Evolutionary conservation across 1,140 invertebrate genomes (phyloP), one percentile per base, ranked within the genome.

Genomic region (Neodiprion virginianus): DNA sequence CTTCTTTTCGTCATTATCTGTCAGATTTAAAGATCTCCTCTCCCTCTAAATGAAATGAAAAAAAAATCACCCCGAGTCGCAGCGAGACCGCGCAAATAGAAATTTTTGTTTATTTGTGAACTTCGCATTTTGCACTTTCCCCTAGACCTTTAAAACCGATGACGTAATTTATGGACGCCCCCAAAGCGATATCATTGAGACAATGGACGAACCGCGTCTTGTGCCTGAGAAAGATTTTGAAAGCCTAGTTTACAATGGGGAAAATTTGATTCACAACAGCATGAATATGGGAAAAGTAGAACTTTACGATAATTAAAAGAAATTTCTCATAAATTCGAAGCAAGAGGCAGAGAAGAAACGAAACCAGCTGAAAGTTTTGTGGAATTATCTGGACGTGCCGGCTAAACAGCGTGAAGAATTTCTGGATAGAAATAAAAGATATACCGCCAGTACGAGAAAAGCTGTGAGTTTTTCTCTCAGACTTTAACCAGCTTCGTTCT

Each of bases 321-420:
- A 82, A 12, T 81, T 88, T 74, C 76, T 87, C 3, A 72, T 84
- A 5, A 79, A 87, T n/a, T 76, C 86, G n/a, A 86, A 85, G 28
- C 77, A 84, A 12, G 80, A 86, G 71, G 86, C 89, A n/a, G 78
- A 86, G 14, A 83, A 88, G 11, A 88, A 84, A 81, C 88, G 89
- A 72, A 81, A 88, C 8, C 88, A 89, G 75, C 78, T 94, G 0
- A 79, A 86, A 8, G 79, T 83, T 7, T 79, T 94, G 0, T 94
- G 93, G 93, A 88, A 91, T 11, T 89, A 91, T 73, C 84, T 95
- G 3, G 91, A 92, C 10, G 89, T 92, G 70, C 89, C 92, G 40
- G 80, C 89, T 48, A 78, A 86, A 9, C 83, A 90, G 47, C 86
- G 90, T 72, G 80, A 89, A 48, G 81, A 82, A 21, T 93, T 93